phyloP scores from a whole-genome alignment of 2,888 invertebrate species.

The Protonemura montana region DNA sequence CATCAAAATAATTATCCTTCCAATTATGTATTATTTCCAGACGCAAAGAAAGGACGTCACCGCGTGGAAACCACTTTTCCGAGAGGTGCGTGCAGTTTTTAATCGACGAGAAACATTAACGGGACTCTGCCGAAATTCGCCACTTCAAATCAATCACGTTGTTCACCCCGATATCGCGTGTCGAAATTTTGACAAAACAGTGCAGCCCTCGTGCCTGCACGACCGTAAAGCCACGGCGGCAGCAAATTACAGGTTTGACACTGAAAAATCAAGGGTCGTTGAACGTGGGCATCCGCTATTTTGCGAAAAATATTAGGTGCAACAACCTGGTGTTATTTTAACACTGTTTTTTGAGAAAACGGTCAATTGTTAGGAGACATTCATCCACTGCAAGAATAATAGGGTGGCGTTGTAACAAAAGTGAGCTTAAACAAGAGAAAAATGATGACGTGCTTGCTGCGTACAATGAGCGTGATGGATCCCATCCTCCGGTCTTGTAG shows the following conservation, averaged over 20 bases:
- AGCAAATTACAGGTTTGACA: conserved; percentile 37
- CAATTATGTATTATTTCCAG: not conserved
- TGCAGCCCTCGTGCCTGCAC: not conserved
- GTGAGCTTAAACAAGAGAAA: not conserved
- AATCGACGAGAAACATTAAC: not conserved
- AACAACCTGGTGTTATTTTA: not conserved
- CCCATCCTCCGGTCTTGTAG: not conserved
- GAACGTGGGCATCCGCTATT: not conserved
- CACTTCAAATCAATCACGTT: conserved; percentile 34
- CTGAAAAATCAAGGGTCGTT: conserved; percentile 34
- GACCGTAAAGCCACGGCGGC: conserved; percentile 23
- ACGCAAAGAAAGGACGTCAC: not conserved
- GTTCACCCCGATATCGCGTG: conserved; percentile 24
- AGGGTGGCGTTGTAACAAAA: not conserved
- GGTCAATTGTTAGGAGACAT: not conserved
- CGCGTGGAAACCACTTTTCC: not conserved
- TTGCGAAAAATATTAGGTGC: not conserved
- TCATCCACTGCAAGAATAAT: not conserved
- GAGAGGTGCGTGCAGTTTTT: conserved; percentile 1
- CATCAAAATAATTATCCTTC: not conserved
- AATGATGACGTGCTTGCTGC: not conserved
- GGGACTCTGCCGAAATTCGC: not conserved
- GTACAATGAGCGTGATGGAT: not conserved
- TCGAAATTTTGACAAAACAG: conserved; percentile 35
- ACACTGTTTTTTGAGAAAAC: not conserved